Percentiles rank a stretch among this genome's conserved stretches.
Evolutionary conservation across 2,797 vertebrate species (phyloP).

Genomic region (Telmatherina bonti): DNA sequence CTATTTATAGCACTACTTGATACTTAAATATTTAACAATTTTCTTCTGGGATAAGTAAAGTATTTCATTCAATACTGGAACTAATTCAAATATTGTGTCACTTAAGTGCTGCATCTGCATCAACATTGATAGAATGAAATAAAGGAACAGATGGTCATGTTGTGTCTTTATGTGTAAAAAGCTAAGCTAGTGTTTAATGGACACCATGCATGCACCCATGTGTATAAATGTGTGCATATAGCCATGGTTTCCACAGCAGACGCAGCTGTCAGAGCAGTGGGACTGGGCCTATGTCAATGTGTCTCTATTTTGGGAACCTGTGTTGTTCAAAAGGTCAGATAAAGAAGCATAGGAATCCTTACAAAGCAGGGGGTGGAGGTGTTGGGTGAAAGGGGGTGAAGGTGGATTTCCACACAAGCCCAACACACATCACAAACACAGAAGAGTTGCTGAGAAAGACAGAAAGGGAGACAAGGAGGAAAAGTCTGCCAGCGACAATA

Average conservation of each 20-base stretch:
- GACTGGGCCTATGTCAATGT: constrained; percentile 69
- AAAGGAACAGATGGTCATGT: not conserved
- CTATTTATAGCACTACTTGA: too few relatives aligned
- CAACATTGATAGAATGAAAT: not conserved
- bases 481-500: constrained; percentile 13
- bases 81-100: not conserved
- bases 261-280: constrained; percentile 79
- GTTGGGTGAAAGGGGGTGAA: constrained; percentile 51
- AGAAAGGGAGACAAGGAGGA: constrained; percentile 24
- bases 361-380: constrained; percentile 64
- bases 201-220: constrained; percentile 5
- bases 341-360: constrained; percentile 74
- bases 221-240: constrained; percentile 49
- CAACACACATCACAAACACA: constrained; percentile 44
- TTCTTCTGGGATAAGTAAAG: too few relatives aligned
- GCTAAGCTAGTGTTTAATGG: constrained; percentile 9
- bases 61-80: not conserved
- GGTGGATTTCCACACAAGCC: constrained; percentile 53
- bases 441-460: constrained; percentile 32
- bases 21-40: too few relatives aligned
- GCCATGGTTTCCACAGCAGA: constrained; percentile 79
- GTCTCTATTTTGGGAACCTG: constrained; percentile 81
- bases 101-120: not conserved
- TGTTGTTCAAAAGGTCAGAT: constrained; percentile 86
- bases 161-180: not conserved